A percentile compares a stretch with the other conserved stretches of the same genome.
These are phyloP conservation scores for Diglossa cyanea DNA, from an alignment of 2,797 vertebrate genomes.

Conservation along the genomic window DNA sequence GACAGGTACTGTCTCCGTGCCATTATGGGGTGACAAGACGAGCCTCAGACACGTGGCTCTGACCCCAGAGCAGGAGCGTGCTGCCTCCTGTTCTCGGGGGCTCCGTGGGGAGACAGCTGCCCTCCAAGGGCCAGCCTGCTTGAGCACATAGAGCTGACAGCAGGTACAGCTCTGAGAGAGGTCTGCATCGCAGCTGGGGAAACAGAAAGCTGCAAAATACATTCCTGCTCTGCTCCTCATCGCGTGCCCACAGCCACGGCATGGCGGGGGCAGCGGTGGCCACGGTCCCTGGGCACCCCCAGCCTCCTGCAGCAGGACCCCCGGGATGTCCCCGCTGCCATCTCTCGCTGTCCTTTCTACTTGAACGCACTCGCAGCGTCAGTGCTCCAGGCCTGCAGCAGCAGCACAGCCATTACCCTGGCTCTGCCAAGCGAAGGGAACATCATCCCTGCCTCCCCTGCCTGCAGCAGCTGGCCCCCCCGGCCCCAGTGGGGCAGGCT, in stretches of 20 bases:
- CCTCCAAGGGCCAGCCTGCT: background rate
- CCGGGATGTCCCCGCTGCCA: background rate
- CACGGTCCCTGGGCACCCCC: accelerated
- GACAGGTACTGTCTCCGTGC: accelerated
- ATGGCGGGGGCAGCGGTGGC: accelerated
- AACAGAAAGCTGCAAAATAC: background rate
- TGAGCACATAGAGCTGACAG: background rate
- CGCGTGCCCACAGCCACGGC: accelerated
- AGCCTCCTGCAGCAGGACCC: background rate
- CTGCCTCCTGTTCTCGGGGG: background rate
- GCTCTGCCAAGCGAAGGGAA: background rate
- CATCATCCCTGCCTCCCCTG: background rate
- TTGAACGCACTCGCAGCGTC: background rate
- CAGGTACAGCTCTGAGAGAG: background rate
- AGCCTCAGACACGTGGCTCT: background rate
- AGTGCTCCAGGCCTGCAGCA: background rate
- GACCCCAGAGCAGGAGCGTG: accelerated
- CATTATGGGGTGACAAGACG: background rate
- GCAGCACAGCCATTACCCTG: background rate
- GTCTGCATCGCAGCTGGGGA: background rate
- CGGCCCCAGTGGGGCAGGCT: background rate
- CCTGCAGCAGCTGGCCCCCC: background rate
- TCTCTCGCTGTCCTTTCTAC: background rate
- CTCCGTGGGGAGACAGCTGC: background rate
- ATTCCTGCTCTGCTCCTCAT: background rate